Percentiles rank a stretch among this genome's conserved stretches.
Evolutionary conservation across 1,140 invertebrate genomes (phyloP).

Genomic region (Phocides pigmalion): DNA sequence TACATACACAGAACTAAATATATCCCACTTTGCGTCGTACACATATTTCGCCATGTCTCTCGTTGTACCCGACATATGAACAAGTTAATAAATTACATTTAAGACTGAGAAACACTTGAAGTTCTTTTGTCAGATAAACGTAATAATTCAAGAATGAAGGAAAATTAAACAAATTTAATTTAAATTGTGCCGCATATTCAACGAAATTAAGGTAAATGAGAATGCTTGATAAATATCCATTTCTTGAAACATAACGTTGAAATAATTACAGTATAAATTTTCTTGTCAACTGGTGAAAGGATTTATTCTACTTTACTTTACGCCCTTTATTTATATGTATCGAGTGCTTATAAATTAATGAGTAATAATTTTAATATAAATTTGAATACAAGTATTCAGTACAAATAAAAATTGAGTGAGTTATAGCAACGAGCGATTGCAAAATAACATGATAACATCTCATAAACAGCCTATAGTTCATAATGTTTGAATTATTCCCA

Average conservation of each 20-base stretch:
- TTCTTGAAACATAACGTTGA: constrained; percentile 17
- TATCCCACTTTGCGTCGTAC: not conserved
- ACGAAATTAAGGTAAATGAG: constrained; percentile 31
- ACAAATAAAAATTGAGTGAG: not conserved
- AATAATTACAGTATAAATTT: constrained; percentile 21
- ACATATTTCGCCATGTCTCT: constrained; percentile 24
- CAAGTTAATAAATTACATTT: constrained; percentile 29
- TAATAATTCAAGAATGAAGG: constrained; percentile 16
- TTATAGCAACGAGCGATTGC: not conserved
- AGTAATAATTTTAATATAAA: no score
- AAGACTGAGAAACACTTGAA: constrained; percentile 19
- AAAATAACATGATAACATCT: not conserved
- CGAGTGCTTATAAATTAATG: no score
- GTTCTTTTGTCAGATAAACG: constrained; percentile 20
- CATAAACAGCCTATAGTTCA: constrained; percentile 2
- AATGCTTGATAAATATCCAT: constrained; percentile 24
- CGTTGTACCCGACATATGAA: not conserved
- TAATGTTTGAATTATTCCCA: constrained; percentile 29
- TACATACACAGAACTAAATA: not conserved
- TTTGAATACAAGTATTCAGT: no score
- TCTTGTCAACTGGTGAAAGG: not conserved
- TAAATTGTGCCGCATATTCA: not conserved
- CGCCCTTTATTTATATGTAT: not conserved
- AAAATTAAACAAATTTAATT: constrained; percentile 23
- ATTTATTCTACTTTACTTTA: constrained; percentile 5